phyloP scores from a whole-genome alignment of 1,140 invertebrate species.

The Drosophila kohkoa region DNA sequence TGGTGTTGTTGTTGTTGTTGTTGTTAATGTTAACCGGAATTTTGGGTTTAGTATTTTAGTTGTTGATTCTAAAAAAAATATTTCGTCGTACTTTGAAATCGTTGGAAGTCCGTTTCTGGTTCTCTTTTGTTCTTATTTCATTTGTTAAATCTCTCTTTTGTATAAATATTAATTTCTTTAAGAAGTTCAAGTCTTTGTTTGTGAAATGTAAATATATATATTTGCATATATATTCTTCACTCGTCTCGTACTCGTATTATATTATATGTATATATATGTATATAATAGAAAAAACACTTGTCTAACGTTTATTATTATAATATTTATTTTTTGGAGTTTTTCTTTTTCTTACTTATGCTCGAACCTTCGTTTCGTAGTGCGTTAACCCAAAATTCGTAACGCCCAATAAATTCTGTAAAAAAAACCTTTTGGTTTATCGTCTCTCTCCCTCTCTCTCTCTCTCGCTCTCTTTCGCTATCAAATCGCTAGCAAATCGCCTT shows the following conservation, averaged over 20 bases:
- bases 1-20: slow-evolving; percentile 19
- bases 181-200: slow-evolving; percentile 75
- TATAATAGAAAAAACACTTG: slow-evolving; percentile 36
- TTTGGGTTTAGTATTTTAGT: slow-evolving; percentile 30
- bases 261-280: slow-evolving; percentile 22
- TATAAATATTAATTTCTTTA: slow-evolving; percentile 75
- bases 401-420: slow-evolving; percentile 70
- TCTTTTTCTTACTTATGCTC: slow-evolving; percentile 21
- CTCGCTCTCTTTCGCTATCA: neutral
- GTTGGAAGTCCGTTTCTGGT: slow-evolving; percentile 76
- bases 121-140: slow-evolving; percentile 16
- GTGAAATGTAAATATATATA: slow-evolving; percentile 65
- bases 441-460: neutral
- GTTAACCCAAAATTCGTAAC: neutral
- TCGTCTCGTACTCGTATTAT: slow-evolving; percentile 19
- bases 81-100: slow-evolving; percentile 81
- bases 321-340: neutral
- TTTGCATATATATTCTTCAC: slow-evolving; percentile 19
- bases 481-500: slow-evolving; percentile 11
- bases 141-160: slow-evolving; percentile 41
- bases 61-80: slow-evolving; percentile 68
- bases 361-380: slow-evolving; percentile 20
- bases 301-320: slow-evolving; percentile 15
- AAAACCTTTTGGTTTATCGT: slow-evolving; percentile 63
- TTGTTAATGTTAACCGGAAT: slow-evolving; percentile 53